Conservation (phyloP, 2,888 invertebrate species). For the Laothoe populi region DNA sequence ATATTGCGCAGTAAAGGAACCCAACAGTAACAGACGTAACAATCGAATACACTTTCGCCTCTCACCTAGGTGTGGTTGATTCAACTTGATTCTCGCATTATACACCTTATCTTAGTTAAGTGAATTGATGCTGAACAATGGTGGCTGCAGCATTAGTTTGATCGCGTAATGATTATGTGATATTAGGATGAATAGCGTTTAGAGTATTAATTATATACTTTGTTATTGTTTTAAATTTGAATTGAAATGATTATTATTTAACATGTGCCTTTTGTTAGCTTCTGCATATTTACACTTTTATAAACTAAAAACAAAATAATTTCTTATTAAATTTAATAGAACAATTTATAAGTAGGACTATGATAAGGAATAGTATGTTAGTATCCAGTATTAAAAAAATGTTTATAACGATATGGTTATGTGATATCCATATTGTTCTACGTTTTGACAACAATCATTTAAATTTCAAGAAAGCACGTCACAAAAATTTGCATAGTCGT, state of each 20-base stretch:
- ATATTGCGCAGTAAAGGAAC: conserved; percentile 52
- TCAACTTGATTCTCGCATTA: conserved; percentile 45
- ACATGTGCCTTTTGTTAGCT: too few species aligned
- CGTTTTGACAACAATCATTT: neutral
- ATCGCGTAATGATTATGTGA: neutral
- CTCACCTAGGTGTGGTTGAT: conserved; percentile 58
- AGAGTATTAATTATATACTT: neutral
- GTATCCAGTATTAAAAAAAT: too few species aligned
- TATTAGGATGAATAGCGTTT: neutral
- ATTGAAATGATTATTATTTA: neutral
- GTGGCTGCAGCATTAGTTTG: neutral
- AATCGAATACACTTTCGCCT: conserved; percentile 63
- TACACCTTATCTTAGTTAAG: conserved; percentile 36
- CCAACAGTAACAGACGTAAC: conserved; percentile 40
- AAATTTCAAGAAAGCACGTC: neutral
- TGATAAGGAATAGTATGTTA: too few species aligned
- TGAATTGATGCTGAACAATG: conserved; percentile 35
- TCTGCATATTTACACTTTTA: too few species aligned
- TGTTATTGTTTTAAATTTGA: neutral
- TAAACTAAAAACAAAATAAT: too few species aligned
- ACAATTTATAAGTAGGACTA: too few species aligned
- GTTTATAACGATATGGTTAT: too few species aligned
- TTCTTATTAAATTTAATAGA: too few species aligned
- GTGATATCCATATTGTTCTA: too few species aligned
- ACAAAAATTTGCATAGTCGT: neutral